These are phyloP conservation scores for Drosophila paranaensis DNA, from an alignment of 2,888 invertebrate genomes.

Conservation along the genomic window DNA sequence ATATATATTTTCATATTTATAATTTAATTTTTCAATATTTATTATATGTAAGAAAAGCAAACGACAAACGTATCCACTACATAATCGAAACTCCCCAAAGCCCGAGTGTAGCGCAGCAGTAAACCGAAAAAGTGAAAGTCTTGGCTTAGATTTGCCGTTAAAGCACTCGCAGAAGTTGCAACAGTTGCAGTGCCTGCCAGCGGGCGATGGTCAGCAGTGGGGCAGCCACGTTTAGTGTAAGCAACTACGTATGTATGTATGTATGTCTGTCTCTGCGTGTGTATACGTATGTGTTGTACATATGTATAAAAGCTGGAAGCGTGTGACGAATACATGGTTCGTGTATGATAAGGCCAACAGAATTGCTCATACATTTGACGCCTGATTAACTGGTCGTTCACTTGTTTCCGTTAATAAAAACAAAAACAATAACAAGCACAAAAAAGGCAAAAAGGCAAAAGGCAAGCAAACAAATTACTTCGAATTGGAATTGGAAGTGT, in stretches of 20 bases:
- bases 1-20: too few relatives aligned
- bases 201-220: neutral
- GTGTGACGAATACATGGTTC: neutral
- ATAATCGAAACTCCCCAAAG: conserved; percentile 13
- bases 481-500: neutral
- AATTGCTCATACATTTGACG: neutral
- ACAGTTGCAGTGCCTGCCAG: conserved; percentile 13
- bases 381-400: conserved; percentile 9
- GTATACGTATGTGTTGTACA: neutral
- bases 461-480: neutral
- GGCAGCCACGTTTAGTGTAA: neutral
- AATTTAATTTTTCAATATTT: neutral
- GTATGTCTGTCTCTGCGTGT: neutral
- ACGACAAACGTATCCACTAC: neutral
- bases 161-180: conserved; percentile 22
- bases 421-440: neutral
- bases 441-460: neutral
- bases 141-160: conserved; percentile 26
- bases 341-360: conserved; percentile 5
- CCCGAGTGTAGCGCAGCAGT: conserved; percentile 1
- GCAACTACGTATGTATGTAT: neutral
- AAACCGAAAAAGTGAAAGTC: conserved; percentile 41
- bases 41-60: too few relatives aligned
- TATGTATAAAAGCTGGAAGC: neutral
- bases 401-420: neutral